Evolutionary conservation across 1,140 invertebrate genomes (phyloP).

Genomic region (Nephila pilipes): DNA sequence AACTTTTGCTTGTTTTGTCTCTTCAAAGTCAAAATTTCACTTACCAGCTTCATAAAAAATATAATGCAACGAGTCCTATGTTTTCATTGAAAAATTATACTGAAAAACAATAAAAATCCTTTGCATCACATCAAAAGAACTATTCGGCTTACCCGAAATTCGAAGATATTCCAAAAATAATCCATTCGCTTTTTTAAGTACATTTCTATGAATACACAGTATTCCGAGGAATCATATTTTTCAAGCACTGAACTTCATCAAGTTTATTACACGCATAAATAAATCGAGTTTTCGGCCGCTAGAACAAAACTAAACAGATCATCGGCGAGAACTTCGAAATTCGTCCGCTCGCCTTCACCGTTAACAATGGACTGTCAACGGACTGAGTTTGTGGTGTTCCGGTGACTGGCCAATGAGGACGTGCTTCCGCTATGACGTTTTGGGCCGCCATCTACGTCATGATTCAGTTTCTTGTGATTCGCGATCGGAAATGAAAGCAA

Average conservation of each 20-base stretch:
- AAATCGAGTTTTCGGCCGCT: constrained; percentile 41
- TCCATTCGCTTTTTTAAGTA: constrained; percentile 57
- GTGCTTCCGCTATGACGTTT: constrained; percentile 65
- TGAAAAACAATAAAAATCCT: background rate
- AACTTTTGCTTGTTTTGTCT: background rate
- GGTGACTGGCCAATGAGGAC: constrained; percentile 22
- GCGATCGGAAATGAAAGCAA: constrained; percentile 46
- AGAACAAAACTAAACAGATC: background rate
- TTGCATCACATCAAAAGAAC: background rate
- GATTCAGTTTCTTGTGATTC: constrained; percentile 32
- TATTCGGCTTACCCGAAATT: constrained; percentile 59
- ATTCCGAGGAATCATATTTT: constrained; percentile 13
- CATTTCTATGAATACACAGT: constrained; percentile 17
- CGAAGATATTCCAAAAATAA: constrained; percentile 68
- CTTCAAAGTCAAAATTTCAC: constrained; percentile 16
- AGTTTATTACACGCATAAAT: constrained; percentile 9
- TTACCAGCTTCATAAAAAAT: background rate
- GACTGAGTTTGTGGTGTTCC: constrained; percentile 33
- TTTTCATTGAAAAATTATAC: background rate
- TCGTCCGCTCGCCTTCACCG: constrained; percentile 41
- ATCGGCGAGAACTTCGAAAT: background rate
- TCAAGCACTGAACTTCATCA: background rate
- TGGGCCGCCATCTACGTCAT: constrained; percentile 38
- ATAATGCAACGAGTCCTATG: background rate
- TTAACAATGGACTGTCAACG: constrained; percentile 72